A percentile compares a stretch with the other conserved stretches of the same genome.
These are phyloP conservation scores for Rhea americana DNA, from an alignment of 2,113 vertebrate species.

Conservation along the genomic window DNA sequence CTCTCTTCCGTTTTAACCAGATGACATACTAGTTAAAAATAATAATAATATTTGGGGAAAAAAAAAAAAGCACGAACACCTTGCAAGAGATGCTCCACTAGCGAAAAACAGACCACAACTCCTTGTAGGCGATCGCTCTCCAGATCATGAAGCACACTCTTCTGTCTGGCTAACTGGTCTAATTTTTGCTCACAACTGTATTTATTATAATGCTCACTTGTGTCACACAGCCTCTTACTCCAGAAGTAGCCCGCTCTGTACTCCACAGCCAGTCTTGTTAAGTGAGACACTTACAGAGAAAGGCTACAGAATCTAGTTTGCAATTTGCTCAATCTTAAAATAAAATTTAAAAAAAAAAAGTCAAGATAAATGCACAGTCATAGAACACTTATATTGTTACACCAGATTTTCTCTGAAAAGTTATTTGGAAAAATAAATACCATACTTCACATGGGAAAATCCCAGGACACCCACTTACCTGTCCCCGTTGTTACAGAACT, in stretches of 20 bases:
- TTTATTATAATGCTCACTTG: background rate
- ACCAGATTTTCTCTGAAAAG: background rate
- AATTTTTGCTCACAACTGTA: background rate
- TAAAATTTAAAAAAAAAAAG: background rate
- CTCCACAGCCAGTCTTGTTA: background rate
- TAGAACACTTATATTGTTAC: background rate
- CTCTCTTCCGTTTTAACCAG: background rate
- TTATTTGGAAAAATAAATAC: background rate
- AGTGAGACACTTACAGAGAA: background rate
- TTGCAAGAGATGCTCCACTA: background rate
- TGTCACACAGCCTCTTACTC: background rate
- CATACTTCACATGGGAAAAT: background rate
- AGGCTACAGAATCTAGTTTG: background rate
- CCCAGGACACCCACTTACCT: conserved; percentile 79
- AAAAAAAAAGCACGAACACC: no score
- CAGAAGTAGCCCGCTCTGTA: background rate
- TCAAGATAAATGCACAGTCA: background rate
- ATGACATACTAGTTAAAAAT: background rate
- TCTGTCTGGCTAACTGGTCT: background rate
- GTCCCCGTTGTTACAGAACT: conserved; percentile 96
- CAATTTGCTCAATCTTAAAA: background rate
- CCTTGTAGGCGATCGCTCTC: background rate
- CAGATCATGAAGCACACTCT: background rate
- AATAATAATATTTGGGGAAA: no score
- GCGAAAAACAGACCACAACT: background rate